Percentiles rank a stretch among this genome's conserved stretches.
Conservation (phyloP, 2,888 invertebrate genomes). For the Thymelicus sylvestris region DNA sequence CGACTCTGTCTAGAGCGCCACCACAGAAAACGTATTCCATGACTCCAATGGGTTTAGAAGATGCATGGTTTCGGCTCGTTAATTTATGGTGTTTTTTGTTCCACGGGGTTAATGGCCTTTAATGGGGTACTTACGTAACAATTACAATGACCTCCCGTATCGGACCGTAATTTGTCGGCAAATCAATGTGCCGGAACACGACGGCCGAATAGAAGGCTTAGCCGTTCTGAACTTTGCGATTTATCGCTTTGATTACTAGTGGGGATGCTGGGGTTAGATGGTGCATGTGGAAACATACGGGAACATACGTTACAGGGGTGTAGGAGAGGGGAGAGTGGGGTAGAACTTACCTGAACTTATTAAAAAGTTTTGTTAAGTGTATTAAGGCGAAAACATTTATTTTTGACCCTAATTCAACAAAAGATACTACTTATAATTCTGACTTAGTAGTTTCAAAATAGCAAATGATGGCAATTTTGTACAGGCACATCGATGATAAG, state of each 20-base stretch:
- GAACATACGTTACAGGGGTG: too few relatives aligned
- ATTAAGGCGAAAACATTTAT: too few relatives aligned
- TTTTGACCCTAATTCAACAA: too few relatives aligned
- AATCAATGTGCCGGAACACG: conserved; percentile 48
- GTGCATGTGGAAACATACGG: neutral
- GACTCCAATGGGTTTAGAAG: conserved; percentile 60
- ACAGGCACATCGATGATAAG: too few relatives aligned
- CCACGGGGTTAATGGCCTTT: conserved; percentile 71
- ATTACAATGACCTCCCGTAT: conserved; percentile 63
- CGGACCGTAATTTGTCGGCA: conserved; percentile 53
- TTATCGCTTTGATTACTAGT: conserved; percentile 29
- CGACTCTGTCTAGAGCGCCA: neutral
- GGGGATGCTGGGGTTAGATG: conserved; percentile 2
- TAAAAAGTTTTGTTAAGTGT: too few relatives aligned
- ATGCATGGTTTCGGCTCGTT: conserved; percentile 68
- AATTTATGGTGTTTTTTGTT: conserved; percentile 82
- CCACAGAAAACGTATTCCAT: conserved; percentile 19
- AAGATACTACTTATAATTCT: too few relatives aligned
- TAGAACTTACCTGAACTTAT: neutral
- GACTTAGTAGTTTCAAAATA: too few relatives aligned
- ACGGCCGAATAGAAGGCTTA: conserved; percentile 33
- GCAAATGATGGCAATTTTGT: too few relatives aligned
- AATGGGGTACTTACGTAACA: conserved; percentile 74
- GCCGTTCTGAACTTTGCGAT: conserved; percentile 28
- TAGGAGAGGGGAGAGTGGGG: neutral